Percentiles rank a stretch among this genome's conserved stretches.
phyloP scores from a whole-genome alignment of 2,113 vertebrate species.

The Dipodomys stephensi region DNA sequence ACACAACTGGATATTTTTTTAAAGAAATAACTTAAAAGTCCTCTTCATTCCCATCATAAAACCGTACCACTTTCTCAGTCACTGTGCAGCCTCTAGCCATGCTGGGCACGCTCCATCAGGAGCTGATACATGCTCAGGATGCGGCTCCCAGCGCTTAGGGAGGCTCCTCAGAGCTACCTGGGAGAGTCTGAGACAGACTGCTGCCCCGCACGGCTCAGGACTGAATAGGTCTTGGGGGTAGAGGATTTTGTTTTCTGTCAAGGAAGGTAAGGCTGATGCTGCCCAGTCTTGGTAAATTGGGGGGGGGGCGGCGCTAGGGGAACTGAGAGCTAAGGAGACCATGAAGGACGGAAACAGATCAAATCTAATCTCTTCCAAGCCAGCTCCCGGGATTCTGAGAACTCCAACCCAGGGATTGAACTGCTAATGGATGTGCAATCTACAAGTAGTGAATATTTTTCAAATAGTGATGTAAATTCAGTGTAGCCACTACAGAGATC shows the following conservation, averaged over 20 bases:
- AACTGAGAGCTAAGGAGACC: background rate
- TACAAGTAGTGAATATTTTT: background rate
- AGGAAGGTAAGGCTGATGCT: background rate
- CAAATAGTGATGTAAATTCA: background rate
- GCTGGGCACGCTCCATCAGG: background rate
- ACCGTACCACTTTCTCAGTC: background rate
- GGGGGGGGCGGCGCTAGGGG: background rate
- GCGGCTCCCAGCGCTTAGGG: background rate
- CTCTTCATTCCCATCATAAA: slow-evolving; percentile 4
- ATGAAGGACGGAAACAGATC: no score
- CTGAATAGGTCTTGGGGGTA: no score
- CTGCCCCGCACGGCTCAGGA: background rate
- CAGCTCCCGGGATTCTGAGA: background rate
- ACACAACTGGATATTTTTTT: background rate
- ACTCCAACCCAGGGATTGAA: background rate
- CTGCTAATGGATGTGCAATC: background rate
- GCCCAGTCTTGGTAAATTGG: background rate
- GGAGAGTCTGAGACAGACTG: background rate
- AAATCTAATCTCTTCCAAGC: no score
- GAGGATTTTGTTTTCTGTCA: background rate
- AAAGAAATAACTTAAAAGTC: background rate
- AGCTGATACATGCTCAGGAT: background rate
- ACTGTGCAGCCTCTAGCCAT: background rate
- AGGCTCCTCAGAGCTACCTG: background rate
- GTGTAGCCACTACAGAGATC: no score